These are phyloP conservation scores for Lithodes maja DNA, from an alignment of 2,888 invertebrate genomes.

Conservation along the genomic window DNA sequence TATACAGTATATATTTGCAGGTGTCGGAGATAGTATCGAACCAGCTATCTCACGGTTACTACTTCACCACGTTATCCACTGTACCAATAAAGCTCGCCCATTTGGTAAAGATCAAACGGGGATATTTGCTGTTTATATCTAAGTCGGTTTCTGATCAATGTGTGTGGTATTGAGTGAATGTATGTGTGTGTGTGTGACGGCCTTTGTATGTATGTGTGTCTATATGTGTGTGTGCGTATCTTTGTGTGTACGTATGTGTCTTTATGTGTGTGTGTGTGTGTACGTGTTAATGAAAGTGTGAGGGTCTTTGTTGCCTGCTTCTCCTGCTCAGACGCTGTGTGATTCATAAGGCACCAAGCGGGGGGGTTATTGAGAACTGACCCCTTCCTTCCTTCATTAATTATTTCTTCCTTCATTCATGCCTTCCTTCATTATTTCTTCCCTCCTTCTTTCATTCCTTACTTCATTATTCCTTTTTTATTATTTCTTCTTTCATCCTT, in stretches of 20 bases:
- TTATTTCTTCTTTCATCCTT: background rate
- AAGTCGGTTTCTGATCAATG: background rate
- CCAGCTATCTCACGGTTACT: too few relatives aligned
- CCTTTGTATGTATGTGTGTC: background rate
- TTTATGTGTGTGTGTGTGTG: background rate
- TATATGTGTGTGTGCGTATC: background rate
- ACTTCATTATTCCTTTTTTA: background rate
- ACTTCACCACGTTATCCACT: too few relatives aligned
- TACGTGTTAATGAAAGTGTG: background rate
- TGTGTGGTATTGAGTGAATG: background rate
- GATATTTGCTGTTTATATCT: too few relatives aligned
- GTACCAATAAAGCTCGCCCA: too few relatives aligned
- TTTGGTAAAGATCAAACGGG: too few relatives aligned
- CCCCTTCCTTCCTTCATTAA: background rate
- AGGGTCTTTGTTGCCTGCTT: background rate
- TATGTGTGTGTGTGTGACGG: background rate
- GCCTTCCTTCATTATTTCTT: background rate
- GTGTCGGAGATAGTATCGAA: too few relatives aligned
- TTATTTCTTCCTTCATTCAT: background rate
- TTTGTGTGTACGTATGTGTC: background rate
- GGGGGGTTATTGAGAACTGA: background rate
- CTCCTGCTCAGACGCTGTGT: background rate
- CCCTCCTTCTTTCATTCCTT: background rate
- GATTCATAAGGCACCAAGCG: background rate
- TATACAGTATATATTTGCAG: too few relatives aligned